A percentile compares a stretch with the other conserved stretches of the same genome.
Conservation (phyloP, 2,113 vertebrate species). For the Dinomys branickii region DNA sequence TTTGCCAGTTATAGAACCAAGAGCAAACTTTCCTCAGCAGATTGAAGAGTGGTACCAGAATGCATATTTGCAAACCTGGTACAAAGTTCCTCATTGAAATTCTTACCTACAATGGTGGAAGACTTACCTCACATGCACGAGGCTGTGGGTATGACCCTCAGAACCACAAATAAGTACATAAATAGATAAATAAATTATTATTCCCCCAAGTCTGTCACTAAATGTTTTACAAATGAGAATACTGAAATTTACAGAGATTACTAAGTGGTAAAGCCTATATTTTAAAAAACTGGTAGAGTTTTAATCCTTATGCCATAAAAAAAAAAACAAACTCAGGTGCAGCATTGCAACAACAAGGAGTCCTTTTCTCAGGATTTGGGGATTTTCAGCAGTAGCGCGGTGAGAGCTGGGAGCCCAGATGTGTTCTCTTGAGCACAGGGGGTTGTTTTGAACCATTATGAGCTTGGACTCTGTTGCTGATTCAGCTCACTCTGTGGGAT, state of each 20-base stretch:
- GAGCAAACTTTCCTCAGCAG: neutral
- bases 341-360: neutral
- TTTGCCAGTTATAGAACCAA: neutral
- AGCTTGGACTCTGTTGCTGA: too few relatives aligned
- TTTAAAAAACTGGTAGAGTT: neutral
- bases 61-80: neutral
- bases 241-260: neutral
- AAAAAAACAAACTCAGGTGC: neutral
- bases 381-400: neutral
- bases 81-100: neutral
- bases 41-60: neutral
- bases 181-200: neutral
- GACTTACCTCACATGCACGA: neutral
- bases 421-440: neutral
- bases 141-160: neutral
- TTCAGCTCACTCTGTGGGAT: fast-evolving
- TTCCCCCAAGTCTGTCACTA: neutral
- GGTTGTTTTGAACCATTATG: neutral
- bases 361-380: neutral
- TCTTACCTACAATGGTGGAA: neutral
- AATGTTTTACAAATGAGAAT: slow-evolving; percentile 20
- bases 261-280: neutral
- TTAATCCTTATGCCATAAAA: neutral
- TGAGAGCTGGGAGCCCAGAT: neutral
- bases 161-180: neutral